Percentiles rank a stretch among this genome's conserved stretches.
Conservation (phyloP, 2,797 vertebrate genomes). For the Spondyliosoma cantharus region DNA sequence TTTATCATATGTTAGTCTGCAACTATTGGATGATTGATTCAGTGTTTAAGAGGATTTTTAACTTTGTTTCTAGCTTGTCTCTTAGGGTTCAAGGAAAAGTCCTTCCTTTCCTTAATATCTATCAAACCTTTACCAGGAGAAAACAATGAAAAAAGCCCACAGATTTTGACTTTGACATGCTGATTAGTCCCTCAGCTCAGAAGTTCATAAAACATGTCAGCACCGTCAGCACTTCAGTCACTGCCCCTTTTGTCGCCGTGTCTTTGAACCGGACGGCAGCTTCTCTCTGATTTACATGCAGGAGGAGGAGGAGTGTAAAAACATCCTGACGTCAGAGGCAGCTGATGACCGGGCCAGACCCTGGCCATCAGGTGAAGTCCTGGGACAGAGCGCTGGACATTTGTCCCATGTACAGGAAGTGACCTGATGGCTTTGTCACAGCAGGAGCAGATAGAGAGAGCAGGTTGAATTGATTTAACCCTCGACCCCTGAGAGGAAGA, state of each 20-base stretch:
- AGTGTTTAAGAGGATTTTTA: too few relatives aligned
- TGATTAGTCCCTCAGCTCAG: constrained; percentile 37
- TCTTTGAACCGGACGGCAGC: constrained; percentile 49
- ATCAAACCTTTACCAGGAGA: not conserved
- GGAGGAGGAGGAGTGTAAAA: constrained; percentile 53
- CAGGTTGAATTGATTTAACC: constrained; percentile 77
- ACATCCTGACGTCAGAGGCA: constrained; percentile 59
- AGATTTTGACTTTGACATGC: constrained; percentile 6
- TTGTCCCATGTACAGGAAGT: constrained; percentile 78
- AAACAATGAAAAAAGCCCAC: not conserved
- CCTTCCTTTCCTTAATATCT: not conserved
- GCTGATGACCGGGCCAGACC: constrained; percentile 71
- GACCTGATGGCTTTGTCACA: constrained; percentile 66
- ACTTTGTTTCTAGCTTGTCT: too few relatives aligned
- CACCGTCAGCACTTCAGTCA: constrained; percentile 44
- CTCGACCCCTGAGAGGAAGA: constrained; percentile 52
- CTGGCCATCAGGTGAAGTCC: constrained; percentile 31
- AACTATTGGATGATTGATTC: too few relatives aligned
- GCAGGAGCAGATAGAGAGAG: constrained; percentile 68
- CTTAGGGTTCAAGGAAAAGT: not conserved
- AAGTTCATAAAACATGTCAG: constrained; percentile 53
- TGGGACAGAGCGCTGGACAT: constrained; percentile 59
- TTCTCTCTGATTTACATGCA: constrained; percentile 50
- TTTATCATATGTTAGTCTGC: too few relatives aligned
- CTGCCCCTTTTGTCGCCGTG: constrained; percentile 43